Conservation (phyloP, 1,140 invertebrate species). For the Pollicipes pollicipes region DNA sequence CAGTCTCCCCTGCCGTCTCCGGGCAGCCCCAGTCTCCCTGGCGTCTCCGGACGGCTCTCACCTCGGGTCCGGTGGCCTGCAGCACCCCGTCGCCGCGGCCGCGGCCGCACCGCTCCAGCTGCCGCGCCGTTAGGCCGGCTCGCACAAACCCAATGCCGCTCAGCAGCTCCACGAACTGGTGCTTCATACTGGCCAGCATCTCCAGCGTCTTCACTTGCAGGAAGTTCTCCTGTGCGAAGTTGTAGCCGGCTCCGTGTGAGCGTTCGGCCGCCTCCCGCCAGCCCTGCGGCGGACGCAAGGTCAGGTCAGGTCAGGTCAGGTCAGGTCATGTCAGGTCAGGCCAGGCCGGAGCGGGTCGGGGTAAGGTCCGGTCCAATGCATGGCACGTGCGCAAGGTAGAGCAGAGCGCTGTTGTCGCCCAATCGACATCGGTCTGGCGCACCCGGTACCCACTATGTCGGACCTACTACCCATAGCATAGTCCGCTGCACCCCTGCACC, state of each 20-base stretch:
- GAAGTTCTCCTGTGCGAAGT: conserved; percentile 53
- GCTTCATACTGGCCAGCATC: conserved; percentile 57
- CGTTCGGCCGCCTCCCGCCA: conserved; percentile 44
- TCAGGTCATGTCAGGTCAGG: no score
- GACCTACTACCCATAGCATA: no score
- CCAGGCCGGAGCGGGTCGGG: no score
- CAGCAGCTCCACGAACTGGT: conserved; percentile 62
- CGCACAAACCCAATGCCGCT: conserved; percentile 60
- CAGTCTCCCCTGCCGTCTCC: no score
- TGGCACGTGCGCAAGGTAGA: no score
- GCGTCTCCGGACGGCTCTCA: conserved; percentile 22
- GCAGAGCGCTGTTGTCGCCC: no score
- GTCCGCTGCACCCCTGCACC: no score
- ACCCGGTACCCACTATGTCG: no score
- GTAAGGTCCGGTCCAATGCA: no score
- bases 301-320: no score
- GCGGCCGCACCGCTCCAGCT: conserved; percentile 24
- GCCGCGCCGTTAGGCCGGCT: conserved; percentile 33
- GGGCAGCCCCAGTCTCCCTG: no score
- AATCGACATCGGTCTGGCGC: no score
- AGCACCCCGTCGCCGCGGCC: conserved; percentile 45
- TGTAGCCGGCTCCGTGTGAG: conserved; percentile 39
- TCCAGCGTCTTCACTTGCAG: conserved; percentile 50
- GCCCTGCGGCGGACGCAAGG: conserved; percentile 28
- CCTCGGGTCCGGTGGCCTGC: conserved; percentile 44